Conservation (phyloP, 2,113 vertebrate genomes). For the Mus spicilegus region DNA sequence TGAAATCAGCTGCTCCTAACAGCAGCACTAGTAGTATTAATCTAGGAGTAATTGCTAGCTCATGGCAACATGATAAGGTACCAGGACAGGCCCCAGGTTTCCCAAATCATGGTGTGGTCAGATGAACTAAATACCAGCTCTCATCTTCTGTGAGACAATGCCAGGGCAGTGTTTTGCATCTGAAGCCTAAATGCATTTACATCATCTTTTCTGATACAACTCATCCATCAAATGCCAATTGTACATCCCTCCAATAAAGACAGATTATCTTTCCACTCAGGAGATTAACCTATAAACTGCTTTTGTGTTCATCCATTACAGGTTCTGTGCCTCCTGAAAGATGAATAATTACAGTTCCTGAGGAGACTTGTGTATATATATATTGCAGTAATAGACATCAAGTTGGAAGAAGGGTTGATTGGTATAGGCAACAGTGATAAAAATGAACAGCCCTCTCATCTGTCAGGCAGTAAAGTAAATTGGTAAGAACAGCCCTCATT, state of each 20-base stretch:
- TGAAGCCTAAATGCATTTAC: conserved; percentile 52
- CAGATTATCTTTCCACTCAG: conserved; percentile 84
- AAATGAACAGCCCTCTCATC: conserved; percentile 79
- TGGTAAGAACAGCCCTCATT: conserved; percentile 77
- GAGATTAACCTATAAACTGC: conserved; percentile 87
- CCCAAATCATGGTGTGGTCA: conserved; percentile 23
- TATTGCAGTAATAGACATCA: conserved; percentile 82
- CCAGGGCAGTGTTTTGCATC: conserved; percentile 3
- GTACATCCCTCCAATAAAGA: conserved; percentile 83
- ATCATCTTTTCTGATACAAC: conserved; percentile 76
- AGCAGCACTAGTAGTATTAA: conserved; percentile 40
- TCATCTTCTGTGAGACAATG: neutral
- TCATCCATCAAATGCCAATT: conserved; percentile 82
- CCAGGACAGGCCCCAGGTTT: conserved; percentile 33
- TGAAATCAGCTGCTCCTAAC: conserved; percentile 42
- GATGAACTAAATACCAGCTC: neutral
- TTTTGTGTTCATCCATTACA: conserved; percentile 86
- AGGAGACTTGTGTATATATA: conserved; percentile 56
- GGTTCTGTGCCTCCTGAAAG: conserved; percentile 86
- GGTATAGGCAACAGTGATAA: conserved; percentile 82
- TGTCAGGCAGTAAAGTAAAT: conserved; percentile 83
- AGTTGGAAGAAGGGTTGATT: conserved; percentile 80
- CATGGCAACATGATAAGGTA: conserved; percentile 44
- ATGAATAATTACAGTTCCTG: conserved; percentile 86
- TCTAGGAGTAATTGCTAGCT: conserved; percentile 48